Conservation (phyloP, 37 sponge, comb jelly and placozoan genomes). For the Geodia barretti region DNA sequence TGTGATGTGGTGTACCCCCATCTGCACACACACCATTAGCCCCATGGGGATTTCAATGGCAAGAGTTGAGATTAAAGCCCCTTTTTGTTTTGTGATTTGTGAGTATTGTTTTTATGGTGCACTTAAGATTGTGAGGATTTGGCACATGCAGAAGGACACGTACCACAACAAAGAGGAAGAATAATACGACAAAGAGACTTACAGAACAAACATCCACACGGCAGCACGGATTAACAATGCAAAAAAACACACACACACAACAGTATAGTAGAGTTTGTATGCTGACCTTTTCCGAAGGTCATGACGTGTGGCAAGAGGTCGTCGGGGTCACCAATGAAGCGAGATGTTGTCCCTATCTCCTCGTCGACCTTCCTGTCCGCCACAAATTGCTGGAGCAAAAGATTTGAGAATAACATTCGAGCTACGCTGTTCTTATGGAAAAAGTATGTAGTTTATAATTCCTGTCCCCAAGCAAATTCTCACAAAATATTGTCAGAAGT, state of each 20-base stretch:
- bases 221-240: background rate
- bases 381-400: conserved; percentile 54
- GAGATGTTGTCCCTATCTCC: conserved; percentile 56
- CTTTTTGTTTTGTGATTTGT: no score
- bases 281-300: conserved; percentile 68
- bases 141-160: no score
- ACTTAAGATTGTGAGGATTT: no score
- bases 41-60: no score
- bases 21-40: no score
- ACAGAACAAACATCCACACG: background rate
- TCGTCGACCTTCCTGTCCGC: conserved; percentile 79
- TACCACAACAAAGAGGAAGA: no score
- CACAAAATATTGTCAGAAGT: no score
- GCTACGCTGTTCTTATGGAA: background rate
- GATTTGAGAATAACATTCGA: background rate
- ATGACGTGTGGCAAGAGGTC: conserved; percentile 51
- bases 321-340: conserved; percentile 53
- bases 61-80: no score
- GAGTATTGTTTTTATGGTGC: no score
- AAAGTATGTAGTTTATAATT: background rate
- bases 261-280: no score
- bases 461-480: no score
- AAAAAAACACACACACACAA: background rate
- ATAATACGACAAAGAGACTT: background rate
- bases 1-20: no score